Evolutionary conservation across 2,888 invertebrate species (phyloP).

Genomic region (Trisateles emortualis): DNA sequence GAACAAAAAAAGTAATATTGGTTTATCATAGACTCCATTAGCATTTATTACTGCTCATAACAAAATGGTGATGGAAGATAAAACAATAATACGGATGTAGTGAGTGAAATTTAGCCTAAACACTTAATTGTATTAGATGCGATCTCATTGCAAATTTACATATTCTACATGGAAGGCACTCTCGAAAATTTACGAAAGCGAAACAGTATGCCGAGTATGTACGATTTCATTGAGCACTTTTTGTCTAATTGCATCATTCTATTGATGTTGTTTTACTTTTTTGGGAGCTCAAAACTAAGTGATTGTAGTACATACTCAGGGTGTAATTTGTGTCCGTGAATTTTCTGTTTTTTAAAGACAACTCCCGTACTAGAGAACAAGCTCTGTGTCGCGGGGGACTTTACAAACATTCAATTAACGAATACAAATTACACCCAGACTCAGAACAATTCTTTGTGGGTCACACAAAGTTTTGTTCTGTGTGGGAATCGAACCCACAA

Average conservation of each 20-base stretch:
- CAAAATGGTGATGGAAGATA: slow-evolving; percentile 8
- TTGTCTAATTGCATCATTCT: slow-evolving; percentile 30
- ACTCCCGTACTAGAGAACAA: too few species aligned
- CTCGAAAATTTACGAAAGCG: slow-evolving; percentile 62
- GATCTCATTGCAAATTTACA: slow-evolving; percentile 57
- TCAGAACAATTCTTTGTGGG: too few species aligned
- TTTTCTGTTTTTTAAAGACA: too few species aligned
- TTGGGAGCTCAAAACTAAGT: too few species aligned
- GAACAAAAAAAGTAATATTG: too few species aligned
- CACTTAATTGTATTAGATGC: slow-evolving; percentile 31
- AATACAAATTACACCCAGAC: too few species aligned
- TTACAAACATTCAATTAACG: too few species aligned
- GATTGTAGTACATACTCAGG: too few species aligned
- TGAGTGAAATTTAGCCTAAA: slow-evolving; percentile 42
- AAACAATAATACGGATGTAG: slow-evolving; percentile 20
- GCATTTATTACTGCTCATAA: neutral
- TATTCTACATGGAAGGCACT: slow-evolving; percentile 53
- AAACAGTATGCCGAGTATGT: slow-evolving; percentile 37
- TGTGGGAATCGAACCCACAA: too few species aligned
- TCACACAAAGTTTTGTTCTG: too few species aligned
- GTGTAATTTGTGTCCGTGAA: too few species aligned
- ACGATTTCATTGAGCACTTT: slow-evolving; percentile 19
- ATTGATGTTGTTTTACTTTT: slow-evolving; percentile 4
- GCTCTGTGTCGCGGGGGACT: too few species aligned
- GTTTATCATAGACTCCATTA: neutral